phyloP scores from a whole-genome alignment of 2,797 vertebrate species.

The Poecilia gillii region DNA sequence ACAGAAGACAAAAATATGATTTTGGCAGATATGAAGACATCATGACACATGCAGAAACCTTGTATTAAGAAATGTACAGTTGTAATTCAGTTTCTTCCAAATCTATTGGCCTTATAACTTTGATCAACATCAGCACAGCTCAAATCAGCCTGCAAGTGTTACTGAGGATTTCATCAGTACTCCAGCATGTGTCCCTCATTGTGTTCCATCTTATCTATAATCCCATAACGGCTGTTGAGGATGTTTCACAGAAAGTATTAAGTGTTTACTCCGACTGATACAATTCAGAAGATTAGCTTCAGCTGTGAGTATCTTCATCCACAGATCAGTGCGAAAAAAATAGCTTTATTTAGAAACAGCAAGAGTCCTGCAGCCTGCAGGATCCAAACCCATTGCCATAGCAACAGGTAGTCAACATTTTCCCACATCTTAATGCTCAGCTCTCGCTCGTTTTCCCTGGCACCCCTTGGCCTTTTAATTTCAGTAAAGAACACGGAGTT shows the following conservation, averaged over 20 bases:
- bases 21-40: neutral
- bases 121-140: conserved; percentile 2
- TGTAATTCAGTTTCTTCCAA: neutral
- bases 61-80: neutral
- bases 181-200: conserved; percentile 20
- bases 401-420: conserved; percentile 86
- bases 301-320: conserved; percentile 72
- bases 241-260: conserved; percentile 40
- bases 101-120: conserved; percentile 4
- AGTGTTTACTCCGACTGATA: conserved; percentile 53
- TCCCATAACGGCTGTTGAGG: conserved; percentile 44
- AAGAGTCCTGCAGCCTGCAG: conserved; percentile 80
- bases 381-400: conserved; percentile 82
- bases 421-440: conserved; percentile 68
- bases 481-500: conserved; percentile 58
- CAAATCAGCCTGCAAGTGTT: neutral
- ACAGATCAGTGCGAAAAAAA: conserved; percentile 74
- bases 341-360: conserved; percentile 86
- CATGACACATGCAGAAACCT: neutral
- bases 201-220: conserved; percentile 40
- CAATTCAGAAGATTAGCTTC: conserved; percentile 69
- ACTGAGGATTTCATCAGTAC: conserved; percentile 12
- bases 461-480: conserved; percentile 73
- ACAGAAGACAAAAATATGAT: conserved; percentile 1
- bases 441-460: conserved; percentile 64